Base-by-base conservation (phyloP, 2,797 vertebrate genomes). In the Eutrigla gurnardus region DNA sequence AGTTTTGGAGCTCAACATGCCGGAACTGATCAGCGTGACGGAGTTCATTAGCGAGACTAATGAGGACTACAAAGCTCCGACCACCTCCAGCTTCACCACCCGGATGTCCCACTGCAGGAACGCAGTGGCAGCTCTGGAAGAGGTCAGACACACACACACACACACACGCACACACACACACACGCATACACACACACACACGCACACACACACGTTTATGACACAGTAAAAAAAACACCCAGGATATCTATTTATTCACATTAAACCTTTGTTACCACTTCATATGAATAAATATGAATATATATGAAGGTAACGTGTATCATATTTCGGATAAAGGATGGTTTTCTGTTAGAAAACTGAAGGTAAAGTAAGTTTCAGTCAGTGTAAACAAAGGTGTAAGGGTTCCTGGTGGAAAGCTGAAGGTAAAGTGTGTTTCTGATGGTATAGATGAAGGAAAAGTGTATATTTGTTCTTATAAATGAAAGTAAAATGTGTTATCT, bases 1-100 rank as follows among this genome's bases (percentile, higher is more conserved):
- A 25, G 7, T 5, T 2, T 17, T 13, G 47, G 4, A 11, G 9
- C 3, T 77, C 82, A 84, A 82, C 86, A 98, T 98, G 97, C 96
- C 97, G 91, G 97, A 97, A 78, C 90, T 95, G 77, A 96, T 99
- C 92, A 94, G 94, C 68, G 96, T 98, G 57, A 93, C 92, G 59
- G 97, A 97, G 90, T 99, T 98, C 81, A 94, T 98, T 75, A 79
- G 93, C 33, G 97, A 98, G 91, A 98, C 96, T 62, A 96, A 94
- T 88, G 97, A 98, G 91, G 97, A 99, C 94, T 98, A 97, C 91
- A 97, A 96, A 93, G 95, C 97, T 39, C 97, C 97, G 17, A 98
- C 97, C 79, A 96, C 97, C 39, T 99, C 97, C 82, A 98, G 93
- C 95, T 99, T 99, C 95, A 95, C 94, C 89, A 97, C 96, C 60